Evolutionary conservation across 2,113 vertebrate species (phyloP), one percentile per base, ranked within the genome.

Genomic region (Thomomys bottae): DNA sequence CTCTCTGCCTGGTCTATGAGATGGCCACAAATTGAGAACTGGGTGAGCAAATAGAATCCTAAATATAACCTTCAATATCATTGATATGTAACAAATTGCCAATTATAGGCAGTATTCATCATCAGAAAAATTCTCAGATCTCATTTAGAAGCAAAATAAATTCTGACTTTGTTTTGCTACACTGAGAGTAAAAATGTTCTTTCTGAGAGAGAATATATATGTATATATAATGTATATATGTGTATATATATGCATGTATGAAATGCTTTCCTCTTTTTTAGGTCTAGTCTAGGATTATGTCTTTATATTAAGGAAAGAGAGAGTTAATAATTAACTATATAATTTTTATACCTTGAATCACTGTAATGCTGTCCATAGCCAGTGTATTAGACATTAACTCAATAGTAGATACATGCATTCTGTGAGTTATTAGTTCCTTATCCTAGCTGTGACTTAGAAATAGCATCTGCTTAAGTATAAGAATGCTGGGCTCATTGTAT

Each of bases 401-500:
- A 54, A 83, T 40, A 71, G 70, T 49, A 66, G 78, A 68, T 85
- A 67, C 30, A 77, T 72, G 36, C 28, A 61, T 73, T 42, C 36
- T 23, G 9, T n/a, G 26, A 61, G 20, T 87, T 92, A 63, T 61
- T 90, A 71, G 87, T 61, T 83, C 84, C 59, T 93, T 66, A 28
- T 86, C 24, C 2, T 80, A 63, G 80, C 40, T 81, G 26, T 75
- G 90, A 38, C 88, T 92, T 88, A 61, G 67, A 89, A 94, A 94
- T 32, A 42, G 78, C 32, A 89, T 76, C 87, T 87, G 32, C 42
- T 81, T 73, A 63, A 59, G 49, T 84, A 67, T 45, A 54, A 73
- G 59, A 67, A 18, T 1, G 5, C 70, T 40, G 3, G 23, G 32
- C 73, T 92, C 17, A 9, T 61, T 90, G 42, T 87, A 45, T 71